Evolutionary conservation across 1,140 invertebrate species (phyloP).

Genomic region (Rhizoglyphus robini): DNA sequence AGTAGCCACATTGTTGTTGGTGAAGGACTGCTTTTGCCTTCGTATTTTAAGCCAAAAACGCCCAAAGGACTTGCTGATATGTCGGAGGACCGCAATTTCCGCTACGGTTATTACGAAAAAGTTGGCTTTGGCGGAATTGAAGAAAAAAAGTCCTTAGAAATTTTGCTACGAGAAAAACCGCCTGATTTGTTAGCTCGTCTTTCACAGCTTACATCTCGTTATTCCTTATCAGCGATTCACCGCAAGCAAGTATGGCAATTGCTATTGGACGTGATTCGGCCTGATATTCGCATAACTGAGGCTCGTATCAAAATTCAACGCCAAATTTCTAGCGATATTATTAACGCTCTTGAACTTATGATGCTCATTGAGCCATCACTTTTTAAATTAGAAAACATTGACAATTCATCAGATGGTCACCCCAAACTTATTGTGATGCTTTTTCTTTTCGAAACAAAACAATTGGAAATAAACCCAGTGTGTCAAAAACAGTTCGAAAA

Average conservation of each 20-base stretch:
- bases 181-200: constrained; percentile 60
- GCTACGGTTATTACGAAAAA: constrained; percentile 77
- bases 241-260: constrained; percentile 72
- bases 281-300: constrained; percentile 17
- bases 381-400: no score
- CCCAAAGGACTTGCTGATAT: background rate
- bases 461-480: constrained; percentile 4
- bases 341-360: constrained; percentile 13
- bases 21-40: no score
- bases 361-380: background rate
- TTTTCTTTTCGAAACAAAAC: constrained; percentile 14
- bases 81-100: constrained; percentile 57
- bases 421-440: constrained; percentile 20
- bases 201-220: constrained; percentile 66
- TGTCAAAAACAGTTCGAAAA: background rate
- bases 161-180: constrained; percentile 68
- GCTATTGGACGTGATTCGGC: constrained; percentile 45
- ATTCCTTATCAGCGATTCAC: constrained; percentile 63
- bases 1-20: background rate
- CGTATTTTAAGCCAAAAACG: no score
- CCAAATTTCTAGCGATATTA: background rate
- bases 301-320: constrained; percentile 19
- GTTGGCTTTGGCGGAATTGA: constrained; percentile 76
- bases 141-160: constrained; percentile 82
- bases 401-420: constrained; percentile 8